Conservation (phyloP, 1,140 invertebrate genomes). For the Drosophila tristis region DNA sequence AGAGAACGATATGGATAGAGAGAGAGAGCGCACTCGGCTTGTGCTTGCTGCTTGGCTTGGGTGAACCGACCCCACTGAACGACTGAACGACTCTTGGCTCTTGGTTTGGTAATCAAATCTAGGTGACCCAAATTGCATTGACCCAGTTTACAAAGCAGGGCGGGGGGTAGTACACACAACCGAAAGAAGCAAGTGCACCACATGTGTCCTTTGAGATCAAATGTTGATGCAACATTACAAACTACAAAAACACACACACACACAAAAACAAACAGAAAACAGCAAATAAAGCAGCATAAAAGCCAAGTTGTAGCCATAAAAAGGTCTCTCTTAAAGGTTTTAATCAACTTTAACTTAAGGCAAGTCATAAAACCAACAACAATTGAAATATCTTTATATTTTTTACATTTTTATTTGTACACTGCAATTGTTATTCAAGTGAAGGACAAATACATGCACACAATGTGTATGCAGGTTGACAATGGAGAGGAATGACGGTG, state of each 20-base stretch:
- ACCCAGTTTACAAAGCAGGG: conserved; percentile 39
- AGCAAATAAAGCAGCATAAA: background rate
- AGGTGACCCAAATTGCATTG: conserved; percentile 62
- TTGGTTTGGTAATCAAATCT: conserved; percentile 62
- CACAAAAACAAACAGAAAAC: background rate
- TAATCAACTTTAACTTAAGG: conserved; percentile 12
- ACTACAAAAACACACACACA: background rate
- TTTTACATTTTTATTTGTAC: conserved; percentile 18
- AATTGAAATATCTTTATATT: conserved; percentile 27
- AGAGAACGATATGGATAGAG: conserved; percentile 20
- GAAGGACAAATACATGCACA: conserved; percentile 33
- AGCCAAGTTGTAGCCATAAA: too few species aligned
- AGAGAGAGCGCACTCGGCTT: conserved; percentile 31
- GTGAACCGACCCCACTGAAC: conserved; percentile 34
- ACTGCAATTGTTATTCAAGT: conserved; percentile 45
- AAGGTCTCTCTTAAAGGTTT: background rate
- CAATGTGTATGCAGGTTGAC: conserved; percentile 18
- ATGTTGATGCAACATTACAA: conserved; percentile 25
- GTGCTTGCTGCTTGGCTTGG: conserved; percentile 15
- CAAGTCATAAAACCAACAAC: conserved; percentile 43
- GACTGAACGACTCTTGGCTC: conserved; percentile 33
- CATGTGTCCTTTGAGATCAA: conserved; percentile 53
- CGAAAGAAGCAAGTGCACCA: conserved; percentile 12
- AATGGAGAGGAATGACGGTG: conserved; percentile 39
- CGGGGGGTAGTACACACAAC: conserved; percentile 8